phyloP scores from a whole-genome alignment of 2,888 invertebrate genomes.

The Cephus pulcher region DNA sequence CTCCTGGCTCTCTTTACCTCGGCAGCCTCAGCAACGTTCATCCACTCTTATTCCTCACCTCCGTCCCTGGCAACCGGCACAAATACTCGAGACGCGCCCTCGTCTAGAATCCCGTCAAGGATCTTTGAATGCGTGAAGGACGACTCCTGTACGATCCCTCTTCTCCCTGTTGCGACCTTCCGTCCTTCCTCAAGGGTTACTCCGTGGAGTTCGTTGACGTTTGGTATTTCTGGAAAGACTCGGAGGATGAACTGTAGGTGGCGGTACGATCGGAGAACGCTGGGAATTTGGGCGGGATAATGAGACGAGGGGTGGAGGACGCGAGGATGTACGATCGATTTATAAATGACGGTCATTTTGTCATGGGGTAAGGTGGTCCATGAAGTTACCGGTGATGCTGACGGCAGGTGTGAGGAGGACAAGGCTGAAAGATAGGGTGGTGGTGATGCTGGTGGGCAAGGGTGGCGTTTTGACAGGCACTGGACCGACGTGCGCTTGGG shows the following conservation, averaged over 20 bases:
- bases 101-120: neutral
- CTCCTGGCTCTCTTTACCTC: constrained; percentile 7
- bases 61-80: neutral
- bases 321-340: neutral
- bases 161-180: neutral
- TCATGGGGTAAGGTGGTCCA: neutral
- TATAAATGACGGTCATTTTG: constrained; percentile 1
- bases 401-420: neutral
- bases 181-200: neutral
- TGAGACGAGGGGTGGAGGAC: neutral
- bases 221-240: neutral
- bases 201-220: neutral
- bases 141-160: neutral
- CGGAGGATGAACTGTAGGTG: neutral
- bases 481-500: neutral
- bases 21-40: neutral
- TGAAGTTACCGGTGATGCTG: neutral
- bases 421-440: neutral
- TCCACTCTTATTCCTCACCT: neutral
- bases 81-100: neutral
- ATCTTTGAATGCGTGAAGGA: neutral
- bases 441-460: neutral
- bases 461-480: constrained; percentile 1
- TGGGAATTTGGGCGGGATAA: neutral
- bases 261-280: neutral